Conservation (phyloP, 2,113 vertebrate species). For the Tonatia bakeri region DNA sequence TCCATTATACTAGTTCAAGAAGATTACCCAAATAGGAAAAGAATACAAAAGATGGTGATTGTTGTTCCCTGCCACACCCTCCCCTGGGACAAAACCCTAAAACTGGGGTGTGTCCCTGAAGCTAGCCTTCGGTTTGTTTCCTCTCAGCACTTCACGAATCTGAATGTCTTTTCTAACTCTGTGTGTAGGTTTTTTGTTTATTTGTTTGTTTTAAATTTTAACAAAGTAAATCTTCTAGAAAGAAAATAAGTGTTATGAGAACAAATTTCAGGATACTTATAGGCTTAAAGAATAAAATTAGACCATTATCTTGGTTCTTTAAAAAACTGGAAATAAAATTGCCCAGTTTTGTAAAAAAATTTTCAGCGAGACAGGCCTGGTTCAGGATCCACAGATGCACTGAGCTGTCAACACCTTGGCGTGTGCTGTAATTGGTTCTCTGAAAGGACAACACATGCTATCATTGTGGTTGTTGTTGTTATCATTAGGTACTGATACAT, state of each 20-base stretch:
- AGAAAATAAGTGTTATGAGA: neutral
- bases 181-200: neutral
- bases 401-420: neutral
- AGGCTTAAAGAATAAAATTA: neutral
- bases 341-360: neutral
- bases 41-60: neutral
- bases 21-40: slow-evolving; percentile 8
- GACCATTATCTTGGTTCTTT: neutral
- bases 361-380: neutral
- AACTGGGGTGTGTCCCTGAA: neutral
- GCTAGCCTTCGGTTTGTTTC: neutral
- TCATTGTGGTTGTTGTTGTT: neutral
- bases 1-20: neutral
- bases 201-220: neutral
- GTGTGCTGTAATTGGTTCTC: neutral
- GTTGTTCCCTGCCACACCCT: neutral
- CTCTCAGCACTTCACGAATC: neutral
- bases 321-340: slow-evolving; percentile 22
- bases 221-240: slow-evolving; percentile 3
- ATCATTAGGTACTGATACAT: neutral
- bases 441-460: neutral
- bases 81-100: neutral
- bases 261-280: neutral
- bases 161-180: neutral
- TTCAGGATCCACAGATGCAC: neutral